Conservation (phyloP, 2,797 vertebrate species). For the Danio albolineatus region DNA sequence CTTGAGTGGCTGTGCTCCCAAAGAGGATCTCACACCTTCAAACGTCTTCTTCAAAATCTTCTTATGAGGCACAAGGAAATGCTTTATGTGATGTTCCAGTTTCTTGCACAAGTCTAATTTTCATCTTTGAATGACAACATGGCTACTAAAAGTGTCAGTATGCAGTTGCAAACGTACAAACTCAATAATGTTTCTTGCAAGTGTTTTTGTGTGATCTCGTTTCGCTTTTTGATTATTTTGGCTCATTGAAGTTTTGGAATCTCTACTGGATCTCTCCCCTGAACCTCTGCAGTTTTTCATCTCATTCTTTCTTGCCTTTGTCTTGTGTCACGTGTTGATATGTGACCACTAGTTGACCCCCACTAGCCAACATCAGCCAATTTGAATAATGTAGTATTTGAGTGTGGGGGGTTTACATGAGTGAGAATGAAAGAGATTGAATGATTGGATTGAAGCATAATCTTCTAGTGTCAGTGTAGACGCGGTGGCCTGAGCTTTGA, state of each 20-base stretch:
- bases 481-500: constrained; percentile 21
- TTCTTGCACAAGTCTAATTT: too few relatives aligned
- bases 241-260: not conserved
- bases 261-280: not conserved
- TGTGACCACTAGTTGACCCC: constrained; percentile 47
- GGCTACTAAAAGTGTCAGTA: too few relatives aligned
- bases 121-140: too few relatives aligned
- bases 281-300: not conserved
- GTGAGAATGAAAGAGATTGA: not conserved
- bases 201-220: not conserved
- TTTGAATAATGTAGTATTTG: constrained; percentile 10
- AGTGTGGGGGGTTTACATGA: not conserved
- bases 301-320: constrained; percentile 3
- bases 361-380: constrained; percentile 12
- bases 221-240: not conserved
- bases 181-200: not conserved
- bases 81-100: too few relatives aligned
- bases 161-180: too few relatives aligned
- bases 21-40: too few relatives aligned
- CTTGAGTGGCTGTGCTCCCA: too few relatives aligned
- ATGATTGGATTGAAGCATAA: not conserved
- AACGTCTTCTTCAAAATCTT: too few relatives aligned
- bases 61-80: too few relatives aligned
- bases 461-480: constrained; percentile 15
- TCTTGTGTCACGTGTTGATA: constrained; percentile 17